These are phyloP conservation scores for Lutjanus argentimaculatus DNA, from an alignment of 2,797 vertebrate genomes.

Conservation along the genomic window DNA sequence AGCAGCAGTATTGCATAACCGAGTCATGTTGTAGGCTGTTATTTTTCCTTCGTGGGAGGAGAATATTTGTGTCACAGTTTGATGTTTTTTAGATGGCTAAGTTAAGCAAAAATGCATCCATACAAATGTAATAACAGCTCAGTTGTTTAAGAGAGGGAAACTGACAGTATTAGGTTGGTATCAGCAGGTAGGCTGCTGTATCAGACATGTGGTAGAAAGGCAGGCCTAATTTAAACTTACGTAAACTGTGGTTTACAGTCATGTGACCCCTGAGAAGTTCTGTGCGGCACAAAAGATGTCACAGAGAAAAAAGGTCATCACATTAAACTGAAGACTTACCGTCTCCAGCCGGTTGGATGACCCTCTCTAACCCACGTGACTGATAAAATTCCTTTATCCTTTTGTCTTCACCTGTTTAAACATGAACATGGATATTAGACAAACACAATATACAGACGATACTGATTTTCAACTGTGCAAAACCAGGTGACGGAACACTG, in stretches of 20 bases:
- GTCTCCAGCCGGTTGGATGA: conserved; percentile 91
- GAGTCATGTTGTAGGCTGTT: too few species aligned
- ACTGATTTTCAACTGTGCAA: neutral
- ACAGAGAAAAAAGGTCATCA: neutral
- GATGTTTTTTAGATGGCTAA: too few species aligned
- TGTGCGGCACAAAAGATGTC: neutral
- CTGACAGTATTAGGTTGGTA: too few species aligned
- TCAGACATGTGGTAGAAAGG: too few species aligned
- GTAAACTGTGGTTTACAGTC: neutral
- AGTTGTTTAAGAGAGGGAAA: too few species aligned
- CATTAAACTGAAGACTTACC: conserved; percentile 77
- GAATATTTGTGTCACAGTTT: too few species aligned
- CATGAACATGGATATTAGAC: neutral
- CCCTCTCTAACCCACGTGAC: conserved; percentile 94
- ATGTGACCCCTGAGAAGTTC: neutral
- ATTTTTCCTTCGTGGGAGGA: too few species aligned
- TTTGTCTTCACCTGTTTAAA: conserved; percentile 92
- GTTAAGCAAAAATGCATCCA: too few species aligned
- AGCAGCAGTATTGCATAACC: too few species aligned
- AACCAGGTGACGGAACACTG: neutral
- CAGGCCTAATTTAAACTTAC: too few species aligned
- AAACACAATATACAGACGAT: neutral
- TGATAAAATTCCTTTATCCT: conserved; percentile 98
- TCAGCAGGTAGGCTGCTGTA: too few species aligned
- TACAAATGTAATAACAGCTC: too few species aligned